Base-by-base conservation (phyloP, 2,888 invertebrate genomes). In the Entomobrya proxima region DNA sequence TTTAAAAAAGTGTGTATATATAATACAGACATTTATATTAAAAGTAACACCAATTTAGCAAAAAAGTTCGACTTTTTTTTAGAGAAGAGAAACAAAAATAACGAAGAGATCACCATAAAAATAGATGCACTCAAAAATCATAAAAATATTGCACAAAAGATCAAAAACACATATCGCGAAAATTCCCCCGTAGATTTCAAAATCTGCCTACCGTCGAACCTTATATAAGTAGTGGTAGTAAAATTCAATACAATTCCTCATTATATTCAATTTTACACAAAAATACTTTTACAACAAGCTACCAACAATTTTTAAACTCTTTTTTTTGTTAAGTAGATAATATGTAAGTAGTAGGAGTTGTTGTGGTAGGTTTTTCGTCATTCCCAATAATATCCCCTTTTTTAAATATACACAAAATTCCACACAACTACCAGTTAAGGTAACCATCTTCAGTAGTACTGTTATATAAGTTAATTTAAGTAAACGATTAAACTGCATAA, bases 211-310 rank as follows among this genome's bases (percentile, higher is more conserved):
- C 3, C 37, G 7, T 44, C 44, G 44, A 15, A 11, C 7, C 6
- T 64, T 32, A 6, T 9, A n/a, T 40, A 69, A 69, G 69, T 69
- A 69, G 69, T 44, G 27, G 69, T 69, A 44, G 69, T 69, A 69
- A 40, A 40, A 24, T 55, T 55, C 55, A 55, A 35, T 40, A 67
- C 35, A 37, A 37, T 67, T 61, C 7, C 30, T 61, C 15, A 61
- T 61, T 61, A 55, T 52, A 55, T 55, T 55, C 32, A 61, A 35
- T 32, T 15, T 61, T 35, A 61, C 61, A 61, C 4, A 32, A 61
- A 61, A 61, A 27, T 24, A 61, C 5, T n/a, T 61, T 55, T 24
- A 40, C 44, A 44, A 15, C 44, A 44, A 55, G 52, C 21, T 55
- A 55, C 52, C 52, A 55, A 55, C 21, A 24, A 44, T 9, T 9